These are phyloP conservation scores for Mus spicilegus DNA, from an alignment of 2,113 vertebrate species.

Conservation along the genomic window DNA sequence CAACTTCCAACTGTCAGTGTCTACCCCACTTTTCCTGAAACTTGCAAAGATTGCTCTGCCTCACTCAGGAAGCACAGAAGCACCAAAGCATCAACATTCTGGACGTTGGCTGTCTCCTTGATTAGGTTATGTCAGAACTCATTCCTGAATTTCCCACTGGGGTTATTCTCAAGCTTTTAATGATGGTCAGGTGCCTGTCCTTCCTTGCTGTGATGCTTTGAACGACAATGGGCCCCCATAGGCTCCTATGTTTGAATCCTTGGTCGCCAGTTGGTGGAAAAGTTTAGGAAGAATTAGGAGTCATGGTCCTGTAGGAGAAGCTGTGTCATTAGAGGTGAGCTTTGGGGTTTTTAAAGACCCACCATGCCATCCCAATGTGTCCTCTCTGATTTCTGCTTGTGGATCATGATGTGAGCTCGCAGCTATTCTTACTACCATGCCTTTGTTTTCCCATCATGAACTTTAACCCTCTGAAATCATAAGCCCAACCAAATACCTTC, in stretches of 20 bases:
- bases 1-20: background rate
- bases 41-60: background rate
- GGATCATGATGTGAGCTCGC: background rate
- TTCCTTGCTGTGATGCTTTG: background rate
- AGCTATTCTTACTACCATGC: background rate
- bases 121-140: background rate
- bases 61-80: background rate
- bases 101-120: background rate
- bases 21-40: background rate
- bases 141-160: background rate
- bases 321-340: background rate
- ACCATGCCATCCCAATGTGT: background rate
- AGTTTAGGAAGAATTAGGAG: background rate
- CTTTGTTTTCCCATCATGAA: background rate
- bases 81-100: background rate
- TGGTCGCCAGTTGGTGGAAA: background rate
- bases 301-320: background rate
- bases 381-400: background rate
- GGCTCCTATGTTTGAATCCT: background rate
- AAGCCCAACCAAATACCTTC: background rate
- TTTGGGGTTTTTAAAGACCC: background rate
- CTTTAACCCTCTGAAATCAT: background rate
- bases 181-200: background rate
- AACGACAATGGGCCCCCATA: background rate
- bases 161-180: background rate